phyloP scores from a whole-genome alignment of 2,888 invertebrate species.

The Ctenicera cuprea region DNA sequence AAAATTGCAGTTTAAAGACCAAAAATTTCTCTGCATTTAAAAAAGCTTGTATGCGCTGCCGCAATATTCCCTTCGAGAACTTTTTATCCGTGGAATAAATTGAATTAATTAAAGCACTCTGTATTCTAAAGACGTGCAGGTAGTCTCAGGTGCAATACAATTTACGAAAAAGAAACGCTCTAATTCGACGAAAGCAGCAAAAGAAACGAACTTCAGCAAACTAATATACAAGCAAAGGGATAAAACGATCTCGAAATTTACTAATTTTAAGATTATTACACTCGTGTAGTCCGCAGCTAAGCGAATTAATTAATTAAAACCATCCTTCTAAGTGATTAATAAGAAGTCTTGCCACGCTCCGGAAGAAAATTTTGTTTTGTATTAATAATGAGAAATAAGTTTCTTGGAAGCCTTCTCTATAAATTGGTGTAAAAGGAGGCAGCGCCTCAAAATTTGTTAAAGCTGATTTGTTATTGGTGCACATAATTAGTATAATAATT shows the following conservation, averaged over 20 bases:
- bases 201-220: slow-evolving; percentile 25
- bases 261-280: slow-evolving; percentile 44
- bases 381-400: slow-evolving; percentile 46
- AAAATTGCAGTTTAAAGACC: slow-evolving; percentile 28
- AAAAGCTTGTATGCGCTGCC: slow-evolving; percentile 48
- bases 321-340: slow-evolving; percentile 45
- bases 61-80: slow-evolving; percentile 42
- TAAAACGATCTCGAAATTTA: slow-evolving; percentile 39
- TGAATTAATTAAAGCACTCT: slow-evolving; percentile 51
- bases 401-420: slow-evolving; percentile 22
- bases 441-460: not conserved
- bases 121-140: slow-evolving; percentile 46
- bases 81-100: slow-evolving; percentile 48
- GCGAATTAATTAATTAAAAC: slow-evolving; percentile 44
- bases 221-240: slow-evolving; percentile 30
- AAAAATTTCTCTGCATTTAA: slow-evolving; percentile 42
- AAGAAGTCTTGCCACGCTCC: slow-evolving; percentile 40
- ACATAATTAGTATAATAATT: too few relatives aligned
- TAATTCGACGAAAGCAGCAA: slow-evolving; percentile 28
- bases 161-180: slow-evolving; percentile 41
- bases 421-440: not conserved
- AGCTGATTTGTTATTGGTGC: too few relatives aligned
- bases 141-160: slow-evolving; percentile 52
- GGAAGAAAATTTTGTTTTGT: slow-evolving; percentile 44
- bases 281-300: slow-evolving; percentile 33